A percentile compares a stretch with the other conserved stretches of the same genome.
Evolutionary conservation across 2,888 invertebrate genomes (phyloP).

Genomic region (Pandemis corylana): DNA sequence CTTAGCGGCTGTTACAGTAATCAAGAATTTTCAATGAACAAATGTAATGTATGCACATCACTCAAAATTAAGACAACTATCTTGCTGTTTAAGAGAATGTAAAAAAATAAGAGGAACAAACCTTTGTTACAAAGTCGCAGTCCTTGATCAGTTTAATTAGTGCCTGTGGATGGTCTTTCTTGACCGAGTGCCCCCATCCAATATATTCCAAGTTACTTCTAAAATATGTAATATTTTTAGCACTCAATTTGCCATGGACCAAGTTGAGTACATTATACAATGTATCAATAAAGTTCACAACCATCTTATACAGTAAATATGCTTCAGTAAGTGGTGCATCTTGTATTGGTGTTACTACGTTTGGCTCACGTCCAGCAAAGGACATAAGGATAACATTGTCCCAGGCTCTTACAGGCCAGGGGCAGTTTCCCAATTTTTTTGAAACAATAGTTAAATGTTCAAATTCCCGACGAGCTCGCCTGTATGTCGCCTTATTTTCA

Average conservation of each 20-base stretch:
- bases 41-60: too few species aligned
- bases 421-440: neutral
- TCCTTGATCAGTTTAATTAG: slow-evolving; percentile 30
- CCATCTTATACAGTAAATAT: neutral
- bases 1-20: too few species aligned
- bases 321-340: neutral
- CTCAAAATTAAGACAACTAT: too few species aligned
- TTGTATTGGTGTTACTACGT: slow-evolving; percentile 1
- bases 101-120: neutral
- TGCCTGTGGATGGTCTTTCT: slow-evolving; percentile 12
- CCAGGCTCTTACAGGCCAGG: neutral
- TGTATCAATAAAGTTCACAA: slow-evolving; percentile 14
- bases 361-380: neutral
- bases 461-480: slow-evolving; percentile 20
- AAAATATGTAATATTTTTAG: slow-evolving; percentile 12
- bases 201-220: neutral
- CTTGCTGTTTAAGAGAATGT: too few species aligned
- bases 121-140: slow-evolving; percentile 22
- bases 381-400: slow-evolving; percentile 23
- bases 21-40: too few species aligned
- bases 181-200: slow-evolving; percentile 34
- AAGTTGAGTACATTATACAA: slow-evolving; percentile 14
- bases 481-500: slow-evolving; percentile 13
- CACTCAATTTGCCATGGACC: slow-evolving; percentile 19
- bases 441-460: slow-evolving; percentile 2